A percentile compares a stretch with the other conserved stretches of the same genome.
Conservation (phyloP, 2,888 invertebrate genomes). For the Cosmia pyralina region DNA sequence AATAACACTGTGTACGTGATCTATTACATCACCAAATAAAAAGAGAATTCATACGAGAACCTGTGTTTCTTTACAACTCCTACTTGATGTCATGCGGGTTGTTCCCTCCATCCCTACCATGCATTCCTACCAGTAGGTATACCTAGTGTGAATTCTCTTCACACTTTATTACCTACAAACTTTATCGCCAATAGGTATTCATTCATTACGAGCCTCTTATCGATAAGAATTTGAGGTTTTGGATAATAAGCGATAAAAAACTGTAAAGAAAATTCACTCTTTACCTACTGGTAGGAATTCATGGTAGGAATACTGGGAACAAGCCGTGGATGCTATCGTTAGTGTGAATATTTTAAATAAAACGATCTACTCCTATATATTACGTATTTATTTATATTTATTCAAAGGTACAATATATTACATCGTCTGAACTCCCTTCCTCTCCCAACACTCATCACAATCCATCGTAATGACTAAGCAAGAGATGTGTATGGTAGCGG, state of each 20-base stretch:
- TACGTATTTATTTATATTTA: constrained; percentile 90
- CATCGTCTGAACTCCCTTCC: constrained; percentile 86
- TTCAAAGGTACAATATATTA: constrained; percentile 90
- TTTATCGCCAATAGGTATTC: no score
- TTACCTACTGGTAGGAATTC: no score
- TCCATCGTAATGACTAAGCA: constrained; percentile 87
- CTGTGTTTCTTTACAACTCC: constrained; percentile 59
- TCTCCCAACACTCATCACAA: constrained; percentile 85
- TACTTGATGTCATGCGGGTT: neutral
- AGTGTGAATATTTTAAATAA: constrained; percentile 66
- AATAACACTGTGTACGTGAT: constrained; percentile 85
- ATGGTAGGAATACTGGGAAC: no score
- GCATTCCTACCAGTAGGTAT: no score
- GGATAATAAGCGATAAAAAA: no score
- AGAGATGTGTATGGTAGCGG: constrained; percentile 86
- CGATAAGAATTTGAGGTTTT: no score
- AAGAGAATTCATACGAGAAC: constrained; percentile 77
- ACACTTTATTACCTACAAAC: no score
- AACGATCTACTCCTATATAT: constrained; percentile 85
- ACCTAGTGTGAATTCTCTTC: no score
- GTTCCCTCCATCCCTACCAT: no score
- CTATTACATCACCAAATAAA: constrained; percentile 86
- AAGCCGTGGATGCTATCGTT: neutral
- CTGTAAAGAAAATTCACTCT: no score
- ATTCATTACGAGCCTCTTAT: no score